A percentile compares a stretch with the other conserved stretches of the same genome.
Evolutionary conservation across 2,888 invertebrate species (phyloP).

Genomic region (Caenorhabditis zanzibari): DNA sequence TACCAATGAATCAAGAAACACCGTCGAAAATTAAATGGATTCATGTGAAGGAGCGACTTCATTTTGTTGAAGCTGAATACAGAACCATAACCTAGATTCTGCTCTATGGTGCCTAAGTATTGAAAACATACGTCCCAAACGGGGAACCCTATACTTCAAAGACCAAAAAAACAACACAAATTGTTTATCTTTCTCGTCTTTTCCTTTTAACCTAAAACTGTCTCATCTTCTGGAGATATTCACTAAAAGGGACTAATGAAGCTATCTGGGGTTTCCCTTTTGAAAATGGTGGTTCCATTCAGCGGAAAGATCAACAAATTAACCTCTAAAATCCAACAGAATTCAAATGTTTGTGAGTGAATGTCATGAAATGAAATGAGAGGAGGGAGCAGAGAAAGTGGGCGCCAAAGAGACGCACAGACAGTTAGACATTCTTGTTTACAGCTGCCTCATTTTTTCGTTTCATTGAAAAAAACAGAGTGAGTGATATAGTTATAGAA

Average conservation of each 20-base stretch:
- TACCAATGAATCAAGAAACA: too few relatives aligned
- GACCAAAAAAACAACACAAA: conserved; percentile 40
- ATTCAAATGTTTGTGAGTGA: conserved; percentile 56
- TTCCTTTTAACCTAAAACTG: neutral
- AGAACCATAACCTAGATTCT: conserved; percentile 2
- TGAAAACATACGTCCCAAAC: neutral
- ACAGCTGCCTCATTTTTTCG: conserved; percentile 48
- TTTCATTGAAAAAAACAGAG: conserved; percentile 16
- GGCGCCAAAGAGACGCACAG: conserved; percentile 46
- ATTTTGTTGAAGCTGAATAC: neutral
- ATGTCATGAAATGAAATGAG: conserved; percentile 35
- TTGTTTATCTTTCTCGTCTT: conserved; percentile 15
- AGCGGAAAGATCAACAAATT: neutral
- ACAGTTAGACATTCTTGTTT: conserved; percentile 54
- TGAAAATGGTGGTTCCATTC: neutral
- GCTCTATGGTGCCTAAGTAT: conserved; percentile 6
- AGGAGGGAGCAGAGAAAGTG: conserved; percentile 19
- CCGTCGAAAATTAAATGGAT: too few relatives aligned
- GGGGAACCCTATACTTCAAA: conserved; percentile 14
- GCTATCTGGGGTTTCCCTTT: neutral
- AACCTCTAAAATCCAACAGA: conserved; percentile 13
- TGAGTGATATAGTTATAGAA: neutral
- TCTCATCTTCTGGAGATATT: too few relatives aligned
- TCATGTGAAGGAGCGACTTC: too few relatives aligned
- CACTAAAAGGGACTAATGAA: too few relatives aligned